Base-by-base conservation (phyloP, 2,113 vertebrate genomes). In the Dascyllus trimaculatus region DNA sequence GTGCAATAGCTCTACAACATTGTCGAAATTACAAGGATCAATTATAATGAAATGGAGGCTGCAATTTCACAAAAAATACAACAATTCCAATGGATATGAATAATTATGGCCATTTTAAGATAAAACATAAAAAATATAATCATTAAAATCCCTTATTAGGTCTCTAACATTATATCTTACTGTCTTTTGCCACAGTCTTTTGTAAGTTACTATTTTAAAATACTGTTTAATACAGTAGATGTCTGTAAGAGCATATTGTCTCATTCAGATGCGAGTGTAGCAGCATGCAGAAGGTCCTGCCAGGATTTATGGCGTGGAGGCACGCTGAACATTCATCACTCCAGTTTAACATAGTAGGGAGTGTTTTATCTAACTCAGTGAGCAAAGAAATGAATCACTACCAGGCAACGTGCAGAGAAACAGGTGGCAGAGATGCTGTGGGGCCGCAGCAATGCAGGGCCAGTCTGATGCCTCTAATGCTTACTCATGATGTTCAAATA, bases 311-410 rank as follows among this genome's bases (percentile, higher is more conserved):
- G 65, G 62, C 26, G 67, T 32, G 52, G 73, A 78, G 57, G 52
- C 56, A 21, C 35, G 56, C 58, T 60, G 56, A 62, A 70, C 66
- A 79, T 74, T 71, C 53, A 81, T 86, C 80, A 82, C 49, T 68
- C 59, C 18, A 49, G 69, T 78, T 84, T 56, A 84, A 82, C 66
- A 73, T 65, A 56, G 64, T 40, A 43, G 77, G 65, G 69, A 80
- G 76, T 43, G 25, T 67, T 78, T 84, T 63, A 79, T 79, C 49
- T 72, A 38, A 45, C 59, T 61, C 71, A 15, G 45, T 40, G 61
- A 67, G 70, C 56, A 76, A 78, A 67, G 69, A 56, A 48, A 73
- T 86, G 51, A 80, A 81, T 88, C 86, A 80, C 71, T 22, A 45
- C 21, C 68, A 32, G 64, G 72, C 24, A 21, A 54, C 69, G 69